Evolutionary conservation across 2,888 invertebrate species (phyloP), one percentile per base, ranked within the genome.

Genomic region (Diplolepis rosae): DNA sequence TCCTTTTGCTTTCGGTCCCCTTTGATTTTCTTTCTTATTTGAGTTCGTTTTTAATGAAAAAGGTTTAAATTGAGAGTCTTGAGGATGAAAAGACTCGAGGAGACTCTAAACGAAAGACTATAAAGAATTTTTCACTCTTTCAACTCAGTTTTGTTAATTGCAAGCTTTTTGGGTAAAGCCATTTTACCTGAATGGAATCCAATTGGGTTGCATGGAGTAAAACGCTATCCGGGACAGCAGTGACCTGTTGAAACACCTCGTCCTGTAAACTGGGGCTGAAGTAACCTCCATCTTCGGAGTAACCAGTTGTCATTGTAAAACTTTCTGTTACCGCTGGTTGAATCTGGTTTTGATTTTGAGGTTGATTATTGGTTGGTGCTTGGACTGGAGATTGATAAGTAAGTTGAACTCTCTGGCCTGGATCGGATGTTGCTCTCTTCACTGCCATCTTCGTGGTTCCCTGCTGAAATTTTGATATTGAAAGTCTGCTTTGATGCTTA

Each of bases 181-280:
- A 30, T n/a, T 68, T 82, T 71, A 89, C 90, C 84, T 90, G 90
- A 73, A 90, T 89, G 28, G 89, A 87, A 71, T 90, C 90, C 68
- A 90, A 83, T 82, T 94, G 93, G 77, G 92, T 91, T 2, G 93
- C 93, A 84, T 94, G 93, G 66, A 94, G 88, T 32, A 94, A 89
- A 90, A 94, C 93, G 24, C 92, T 92, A 79, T 94, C 94, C 69
- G 92, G 92, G 2, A 89, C 90, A 9, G 89, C 87, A 35, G 89
- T 89, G 35, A 93, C 93, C 81, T 93, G 93, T 73, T 95, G 91
- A 79, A 92, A 95, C n/a, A 94, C 93, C 82, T 95, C 95, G 77
- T 95, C 94, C 84, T 95, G 90, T 28, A 90, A 83, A 73, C 87
- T 89, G 4, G 89, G 89, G 75, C 89, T 89, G 72, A 89, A 89